phyloP scores from a whole-genome alignment of 2,797 vertebrate genomes.

The Pantherophis alleghaniensis region DNA sequence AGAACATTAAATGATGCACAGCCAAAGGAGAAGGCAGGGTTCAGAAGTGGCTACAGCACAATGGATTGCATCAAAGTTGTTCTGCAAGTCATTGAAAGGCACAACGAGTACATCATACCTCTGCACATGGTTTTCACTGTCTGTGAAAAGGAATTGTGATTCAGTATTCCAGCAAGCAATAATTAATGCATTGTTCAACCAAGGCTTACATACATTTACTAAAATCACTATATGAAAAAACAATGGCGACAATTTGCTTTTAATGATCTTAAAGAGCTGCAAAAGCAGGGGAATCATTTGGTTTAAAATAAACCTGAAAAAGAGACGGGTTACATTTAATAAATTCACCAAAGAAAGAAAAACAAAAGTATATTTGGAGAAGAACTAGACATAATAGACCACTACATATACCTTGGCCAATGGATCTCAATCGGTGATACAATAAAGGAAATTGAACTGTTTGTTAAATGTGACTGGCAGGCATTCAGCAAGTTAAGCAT shows the following conservation, averaged over 20 bases:
- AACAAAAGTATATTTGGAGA: neutral
- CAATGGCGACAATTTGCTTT: neutral
- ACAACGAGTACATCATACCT: neutral
- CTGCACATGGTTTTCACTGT: neutral
- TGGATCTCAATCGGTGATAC: neutral
- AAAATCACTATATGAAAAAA: neutral
- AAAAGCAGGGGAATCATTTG: no score
- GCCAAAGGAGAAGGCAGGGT: neutral
- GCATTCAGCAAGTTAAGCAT: neutral
- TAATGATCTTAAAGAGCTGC: no score
- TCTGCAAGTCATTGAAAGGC: neutral
- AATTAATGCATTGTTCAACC: neutral
- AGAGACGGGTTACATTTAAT: neutral
- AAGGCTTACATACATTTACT: neutral
- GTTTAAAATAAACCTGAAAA: neutral
- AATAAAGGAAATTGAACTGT: neutral
- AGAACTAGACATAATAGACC: neutral
- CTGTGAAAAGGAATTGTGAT: neutral
- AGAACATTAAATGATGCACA: neutral
- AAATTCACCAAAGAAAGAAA: no score
- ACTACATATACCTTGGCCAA: neutral
- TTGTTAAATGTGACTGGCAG: neutral
- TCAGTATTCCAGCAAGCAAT: neutral
- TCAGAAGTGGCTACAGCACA: neutral
- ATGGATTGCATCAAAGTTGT: neutral